These are phyloP conservation scores for Diploscapter pachys DNA, from an alignment of 1,140 invertebrate genomes.

Conservation along the genomic window DNA sequence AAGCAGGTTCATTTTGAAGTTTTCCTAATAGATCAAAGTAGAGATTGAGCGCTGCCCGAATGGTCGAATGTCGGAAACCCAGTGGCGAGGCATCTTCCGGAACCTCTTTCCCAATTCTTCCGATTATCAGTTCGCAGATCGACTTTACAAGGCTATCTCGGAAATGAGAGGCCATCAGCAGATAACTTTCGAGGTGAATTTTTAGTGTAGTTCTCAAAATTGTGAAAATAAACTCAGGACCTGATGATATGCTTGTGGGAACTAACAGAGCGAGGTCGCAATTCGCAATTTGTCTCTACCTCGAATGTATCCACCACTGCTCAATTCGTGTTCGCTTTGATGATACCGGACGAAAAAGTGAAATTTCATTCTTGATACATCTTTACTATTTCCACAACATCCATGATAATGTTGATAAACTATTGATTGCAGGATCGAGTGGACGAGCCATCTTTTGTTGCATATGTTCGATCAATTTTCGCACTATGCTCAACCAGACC, in stretches of 20 bases:
- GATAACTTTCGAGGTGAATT: constrained; percentile 6
- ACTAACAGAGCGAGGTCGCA: constrained; percentile 17
- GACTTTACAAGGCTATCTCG: constrained; percentile 40
- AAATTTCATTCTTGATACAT: background rate
- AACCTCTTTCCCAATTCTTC: constrained; percentile 40
- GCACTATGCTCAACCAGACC: constrained; percentile 33
- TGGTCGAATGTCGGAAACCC: constrained; percentile 39
- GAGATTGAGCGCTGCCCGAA: constrained; percentile 36
- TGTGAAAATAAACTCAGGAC: constrained; percentile 28
- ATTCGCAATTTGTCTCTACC: constrained; percentile 20
- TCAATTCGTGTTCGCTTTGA: constrained; percentile 42
- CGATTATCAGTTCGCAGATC: constrained; percentile 43
- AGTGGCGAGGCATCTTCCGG: constrained; percentile 42
- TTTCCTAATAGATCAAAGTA: background rate
- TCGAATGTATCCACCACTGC: constrained; percentile 32
- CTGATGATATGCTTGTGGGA: constrained; percentile 42
- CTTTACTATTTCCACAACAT: background rate
- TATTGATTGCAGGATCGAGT: constrained; percentile 29
- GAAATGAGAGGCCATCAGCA: constrained; percentile 23
- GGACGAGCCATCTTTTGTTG: constrained; percentile 35
- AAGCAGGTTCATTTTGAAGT: constrained; percentile 38
- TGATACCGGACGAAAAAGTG: constrained; percentile 39
- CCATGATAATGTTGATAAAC: background rate
- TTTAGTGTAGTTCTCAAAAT: background rate
- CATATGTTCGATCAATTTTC: constrained; percentile 39